These are phyloP conservation scores for Coptodon bakossiorum DNA, from an alignment of 2,113 vertebrate species.

Conservation along the genomic window DNA sequence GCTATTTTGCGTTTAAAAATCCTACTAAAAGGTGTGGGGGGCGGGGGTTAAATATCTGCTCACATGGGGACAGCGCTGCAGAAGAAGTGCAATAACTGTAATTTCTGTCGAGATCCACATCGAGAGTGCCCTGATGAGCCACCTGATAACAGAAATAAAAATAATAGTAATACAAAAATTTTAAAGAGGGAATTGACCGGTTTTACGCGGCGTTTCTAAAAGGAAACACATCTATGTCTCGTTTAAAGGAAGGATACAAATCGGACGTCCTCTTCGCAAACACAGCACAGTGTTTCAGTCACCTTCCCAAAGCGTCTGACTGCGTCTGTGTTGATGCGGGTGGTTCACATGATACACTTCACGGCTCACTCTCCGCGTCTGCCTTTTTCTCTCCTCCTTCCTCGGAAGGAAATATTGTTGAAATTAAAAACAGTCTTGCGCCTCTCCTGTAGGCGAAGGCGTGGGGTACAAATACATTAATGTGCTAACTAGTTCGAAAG, in stretches of 20 bases:
- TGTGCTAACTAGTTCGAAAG: not conserved
- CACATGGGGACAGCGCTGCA: not conserved
- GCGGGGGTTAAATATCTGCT: not conserved
- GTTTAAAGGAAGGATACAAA: not conserved
- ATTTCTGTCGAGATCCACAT: not conserved
- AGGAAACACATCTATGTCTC: not conserved
- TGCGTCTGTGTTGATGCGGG: not conserved
- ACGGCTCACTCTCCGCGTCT: not conserved
- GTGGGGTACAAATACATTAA: not conserved
- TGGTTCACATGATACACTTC: not conserved
- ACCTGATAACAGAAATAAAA: not conserved
- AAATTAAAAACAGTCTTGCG: not conserved
- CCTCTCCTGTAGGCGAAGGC: not conserved
- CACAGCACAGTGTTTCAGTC: not conserved
- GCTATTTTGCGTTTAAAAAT: not conserved
- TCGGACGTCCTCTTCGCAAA: not conserved
- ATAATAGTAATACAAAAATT: not conserved
- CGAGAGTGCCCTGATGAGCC: not conserved
- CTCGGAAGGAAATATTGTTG: not conserved
- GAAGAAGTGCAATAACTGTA: not conserved
- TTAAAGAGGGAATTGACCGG: not conserved
- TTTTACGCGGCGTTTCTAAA: not conserved
- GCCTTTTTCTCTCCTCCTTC: not conserved
- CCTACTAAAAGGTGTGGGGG: not conserved
- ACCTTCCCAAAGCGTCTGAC: not conserved